A percentile compares a stretch with the other conserved stretches of the same genome.
Evolutionary conservation across 1,140 invertebrate genomes (phyloP).

Genomic region (Drosophila kanapiae): DNA sequence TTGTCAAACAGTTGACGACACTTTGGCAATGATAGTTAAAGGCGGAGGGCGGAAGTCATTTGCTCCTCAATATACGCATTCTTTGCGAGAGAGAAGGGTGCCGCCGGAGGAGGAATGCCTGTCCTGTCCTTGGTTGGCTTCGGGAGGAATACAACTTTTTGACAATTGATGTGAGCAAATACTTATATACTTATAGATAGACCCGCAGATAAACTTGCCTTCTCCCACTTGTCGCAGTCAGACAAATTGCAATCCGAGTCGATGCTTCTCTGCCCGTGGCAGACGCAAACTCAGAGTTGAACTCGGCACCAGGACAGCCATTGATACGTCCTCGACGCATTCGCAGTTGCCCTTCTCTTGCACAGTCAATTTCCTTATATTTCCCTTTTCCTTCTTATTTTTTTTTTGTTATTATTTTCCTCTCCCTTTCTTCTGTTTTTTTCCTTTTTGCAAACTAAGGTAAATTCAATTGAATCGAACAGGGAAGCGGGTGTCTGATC

Average conservation of each 20-base stretch:
- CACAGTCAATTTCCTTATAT: slow-evolving; percentile 69
- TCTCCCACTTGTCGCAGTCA: slow-evolving; percentile 35
- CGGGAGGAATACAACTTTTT: slow-evolving; percentile 59
- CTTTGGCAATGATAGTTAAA: slow-evolving; percentile 56
- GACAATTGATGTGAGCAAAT: slow-evolving; percentile 79
- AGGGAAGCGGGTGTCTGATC: slow-evolving; percentile 21
- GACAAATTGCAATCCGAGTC: slow-evolving; percentile 72
- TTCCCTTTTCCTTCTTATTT: slow-evolving; percentile 17
- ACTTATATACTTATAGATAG: slow-evolving; percentile 73
- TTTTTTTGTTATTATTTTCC: slow-evolving; percentile 36
- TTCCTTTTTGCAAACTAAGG: slow-evolving; percentile 63
- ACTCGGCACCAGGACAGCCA: slow-evolving; percentile 19
- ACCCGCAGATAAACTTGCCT: slow-evolving; percentile 52
- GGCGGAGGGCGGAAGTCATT: slow-evolving; percentile 54
- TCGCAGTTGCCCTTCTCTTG: slow-evolving; percentile 28
- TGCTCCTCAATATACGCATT: slow-evolving; percentile 44
- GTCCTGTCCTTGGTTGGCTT: neutral
- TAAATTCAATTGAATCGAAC: slow-evolving; percentile 76
- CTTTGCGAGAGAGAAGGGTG: slow-evolving; percentile 16
- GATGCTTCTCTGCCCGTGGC: slow-evolving; percentile 26
- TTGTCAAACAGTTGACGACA: slow-evolving; percentile 40
- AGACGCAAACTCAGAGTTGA: slow-evolving; percentile 31
- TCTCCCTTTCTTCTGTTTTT: neutral
- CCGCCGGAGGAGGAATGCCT: slow-evolving; percentile 14
- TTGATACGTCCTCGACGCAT: slow-evolving; percentile 49